Base-by-base conservation (phyloP, 2,797 vertebrate genomes). In the Pseudochromis fuscus region DNA sequence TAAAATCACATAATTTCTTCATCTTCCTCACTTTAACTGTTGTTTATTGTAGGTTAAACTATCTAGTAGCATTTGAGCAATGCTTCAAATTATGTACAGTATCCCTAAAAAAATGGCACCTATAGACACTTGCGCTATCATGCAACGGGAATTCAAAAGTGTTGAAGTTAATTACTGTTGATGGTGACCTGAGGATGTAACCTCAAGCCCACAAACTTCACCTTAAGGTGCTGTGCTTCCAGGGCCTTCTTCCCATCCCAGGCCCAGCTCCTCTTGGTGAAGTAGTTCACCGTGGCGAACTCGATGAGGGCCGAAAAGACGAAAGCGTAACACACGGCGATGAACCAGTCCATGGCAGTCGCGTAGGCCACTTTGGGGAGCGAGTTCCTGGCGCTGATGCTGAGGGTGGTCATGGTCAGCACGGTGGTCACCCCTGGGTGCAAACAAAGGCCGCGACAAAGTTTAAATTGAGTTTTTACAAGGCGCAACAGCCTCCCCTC, bases 291-390 rank as follows among this genome's bases (percentile, higher is more conserved):
- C 0, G 97, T 98, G 72, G 98, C 98, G 25, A 99, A 99, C 88
- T 99, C 98, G 19, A 99, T 98, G 78, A 99, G 92, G 2, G 97
- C 97, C 0, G 97, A 99, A 81, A 99, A 99, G 37, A 99, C 98
- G 8, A 99, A 99, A 11, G 96, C 97, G 7, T 99, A 98, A 89
- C 97, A 99, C 55, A 99, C 97, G 1, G 98, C 98, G 24, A 99
- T 99, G 90, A 99, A 99, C 97, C 98, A 99, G 90, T 98, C 97
- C 97, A 98, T 98, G 49, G 98, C 97, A 0, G 97, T 99, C 4
- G 97, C 97, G 0, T 99, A 99, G 56, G 98, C 97, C 91, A 99
- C 98, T 90, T 98, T 98, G 18, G 98, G 98, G 73, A 99, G 93
- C 0, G 97, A 98, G 92, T 97, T 99, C 67, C 97, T 94, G 77